phyloP scores from a whole-genome alignment of 2,797 vertebrate genomes.

The Sebastes ruberrimus region DNA sequence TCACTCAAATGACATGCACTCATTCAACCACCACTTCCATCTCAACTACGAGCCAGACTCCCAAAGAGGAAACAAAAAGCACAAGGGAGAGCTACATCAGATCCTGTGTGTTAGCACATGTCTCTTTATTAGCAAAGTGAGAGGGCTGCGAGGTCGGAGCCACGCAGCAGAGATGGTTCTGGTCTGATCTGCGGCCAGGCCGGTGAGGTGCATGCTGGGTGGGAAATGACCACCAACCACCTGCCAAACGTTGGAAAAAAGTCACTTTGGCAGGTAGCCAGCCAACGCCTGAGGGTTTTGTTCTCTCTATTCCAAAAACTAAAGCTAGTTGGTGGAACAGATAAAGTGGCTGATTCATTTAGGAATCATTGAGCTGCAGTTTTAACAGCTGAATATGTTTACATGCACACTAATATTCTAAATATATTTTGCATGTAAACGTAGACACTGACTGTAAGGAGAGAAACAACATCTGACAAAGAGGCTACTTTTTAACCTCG shows the following conservation, averaged over 20 bases:
- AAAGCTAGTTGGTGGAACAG: conserved; percentile 33
- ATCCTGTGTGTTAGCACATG: conserved; percentile 20
- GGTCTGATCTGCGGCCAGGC: conserved; percentile 43
- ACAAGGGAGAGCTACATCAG: conserved; percentile 11
- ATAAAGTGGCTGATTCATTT: conserved; percentile 43
- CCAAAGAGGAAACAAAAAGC: conserved; percentile 25
- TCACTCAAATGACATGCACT: conserved; percentile 5
- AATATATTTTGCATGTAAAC: too few relatives aligned
- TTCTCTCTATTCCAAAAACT: conserved; percentile 34
- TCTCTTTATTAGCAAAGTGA: conserved; percentile 35
- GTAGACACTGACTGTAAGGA: neutral
- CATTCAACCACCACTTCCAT: neutral
- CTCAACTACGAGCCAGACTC: conserved; percentile 9
- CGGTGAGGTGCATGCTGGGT: conserved; percentile 55
- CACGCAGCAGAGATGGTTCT: conserved; percentile 20
- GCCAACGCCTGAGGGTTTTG: conserved; percentile 23
- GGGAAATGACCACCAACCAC: conserved; percentile 65
- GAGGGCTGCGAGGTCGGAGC: conserved; percentile 9
- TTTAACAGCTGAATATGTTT: neutral
- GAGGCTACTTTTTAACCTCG: neutral
- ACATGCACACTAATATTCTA: too few relatives aligned
- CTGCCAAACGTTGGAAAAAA: conserved; percentile 62
- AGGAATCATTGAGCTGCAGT: conserved; percentile 18
- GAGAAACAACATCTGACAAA: conserved; percentile 15
- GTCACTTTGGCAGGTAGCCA: conserved; percentile 47